Conservation (phyloP, 2,113 vertebrate species). For the Sorex araneus region DNA sequence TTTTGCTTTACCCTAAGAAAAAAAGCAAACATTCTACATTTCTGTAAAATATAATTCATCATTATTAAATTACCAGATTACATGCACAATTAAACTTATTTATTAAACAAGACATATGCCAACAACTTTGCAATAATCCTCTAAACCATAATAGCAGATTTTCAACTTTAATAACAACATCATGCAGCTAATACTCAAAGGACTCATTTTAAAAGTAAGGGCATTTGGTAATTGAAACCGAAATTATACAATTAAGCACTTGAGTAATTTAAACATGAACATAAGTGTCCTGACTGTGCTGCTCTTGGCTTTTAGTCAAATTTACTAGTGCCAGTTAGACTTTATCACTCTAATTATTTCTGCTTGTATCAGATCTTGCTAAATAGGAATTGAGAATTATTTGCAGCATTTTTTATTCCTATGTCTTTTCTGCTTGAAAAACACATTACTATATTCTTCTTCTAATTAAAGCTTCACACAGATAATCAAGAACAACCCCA, state of each 20-base stretch:
- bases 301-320: constrained; percentile 88
- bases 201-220: constrained; percentile 87
- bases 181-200: constrained; percentile 84
- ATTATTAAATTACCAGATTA: constrained; percentile 89
- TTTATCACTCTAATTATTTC: constrained; percentile 87
- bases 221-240: constrained; percentile 88
- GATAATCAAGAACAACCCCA: constrained; percentile 68
- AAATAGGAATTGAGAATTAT: constrained; percentile 83
- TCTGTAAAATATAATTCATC: constrained; percentile 85
- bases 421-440: constrained; percentile 68
- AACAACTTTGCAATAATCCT: constrained; percentile 87
- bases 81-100: constrained; percentile 91
- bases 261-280: constrained; percentile 90
- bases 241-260: constrained; percentile 90
- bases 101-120: constrained; percentile 89
- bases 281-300: constrained; percentile 86
- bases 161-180: constrained; percentile 87
- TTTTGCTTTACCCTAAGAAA: constrained; percentile 75
- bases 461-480: constrained; percentile 73
- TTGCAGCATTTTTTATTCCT: constrained; percentile 76
- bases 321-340: constrained; percentile 83
- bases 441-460: constrained; percentile 60
- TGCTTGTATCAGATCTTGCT: constrained; percentile 83
- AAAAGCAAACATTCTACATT: constrained; percentile 77
- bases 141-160: constrained; percentile 86